Conservation (phyloP, 2,113 vertebrate genomes). For the Oncorhynchus keta region DNA sequence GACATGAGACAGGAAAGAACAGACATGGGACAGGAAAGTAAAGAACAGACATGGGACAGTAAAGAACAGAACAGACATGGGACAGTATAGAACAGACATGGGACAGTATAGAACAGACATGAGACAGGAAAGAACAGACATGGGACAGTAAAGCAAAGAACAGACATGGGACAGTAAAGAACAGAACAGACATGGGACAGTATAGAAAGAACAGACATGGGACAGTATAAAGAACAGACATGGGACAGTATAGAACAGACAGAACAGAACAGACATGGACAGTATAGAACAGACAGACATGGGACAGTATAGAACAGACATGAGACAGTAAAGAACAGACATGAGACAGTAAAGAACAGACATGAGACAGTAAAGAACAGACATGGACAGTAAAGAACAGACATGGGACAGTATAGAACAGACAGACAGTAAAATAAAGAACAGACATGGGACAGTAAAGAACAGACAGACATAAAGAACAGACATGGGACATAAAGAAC, state of each 20-base stretch:
- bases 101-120: not conserved
- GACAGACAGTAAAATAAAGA: not conserved
- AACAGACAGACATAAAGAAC: no score
- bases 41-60: no score
- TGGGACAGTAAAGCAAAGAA: not conserved
- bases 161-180: not conserved
- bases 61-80: not conserved
- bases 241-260: no score
- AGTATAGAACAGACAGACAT: not conserved
- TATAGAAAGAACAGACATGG: not conserved
- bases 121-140: not conserved
- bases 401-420: no score
- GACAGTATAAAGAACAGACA: no score
- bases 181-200: not conserved
- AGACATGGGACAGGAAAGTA: no score
- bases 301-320: not conserved
- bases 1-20: no score
- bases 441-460: not conserved
- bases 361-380: no score
- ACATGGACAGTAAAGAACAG: not conserved
- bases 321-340: not conserved
- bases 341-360: not conserved
- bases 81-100: not conserved
- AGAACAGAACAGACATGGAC: no score
- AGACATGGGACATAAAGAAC: not conserved